Evolutionary conservation across 35 echinoderm and acorn worm species (phyloP).

Genomic region (Amphiura filiformis): DNA sequence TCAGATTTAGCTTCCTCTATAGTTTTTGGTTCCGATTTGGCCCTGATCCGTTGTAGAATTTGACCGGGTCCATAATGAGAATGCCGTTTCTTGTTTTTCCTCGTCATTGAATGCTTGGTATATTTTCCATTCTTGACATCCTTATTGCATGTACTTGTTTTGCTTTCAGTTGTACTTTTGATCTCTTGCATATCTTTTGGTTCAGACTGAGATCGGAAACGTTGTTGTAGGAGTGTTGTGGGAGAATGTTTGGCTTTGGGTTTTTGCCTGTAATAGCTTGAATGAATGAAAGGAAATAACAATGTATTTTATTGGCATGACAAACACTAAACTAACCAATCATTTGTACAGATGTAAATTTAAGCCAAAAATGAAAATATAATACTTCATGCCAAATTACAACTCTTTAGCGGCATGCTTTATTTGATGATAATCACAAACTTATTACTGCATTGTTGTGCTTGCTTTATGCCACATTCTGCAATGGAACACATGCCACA

Average conservation of each 20-base stretch:
- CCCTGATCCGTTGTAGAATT: not conserved
- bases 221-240: not conserved
- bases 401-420: too few species aligned
- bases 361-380: too few species aligned
- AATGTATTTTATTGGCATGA: too few species aligned
- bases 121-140: too few species aligned
- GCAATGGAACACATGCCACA: too few species aligned
- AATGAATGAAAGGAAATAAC: not conserved
- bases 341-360: too few species aligned
- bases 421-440: too few species aligned
- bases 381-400: too few species aligned
- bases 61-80: not conserved
- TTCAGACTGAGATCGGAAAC: not conserved
- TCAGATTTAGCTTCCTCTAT: not conserved
- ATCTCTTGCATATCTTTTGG: not conserved
- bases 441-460: too few species aligned
- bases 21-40: not conserved
- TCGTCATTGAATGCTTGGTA: not conserved
- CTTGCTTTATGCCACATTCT: too few species aligned
- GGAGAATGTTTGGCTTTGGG: not conserved
- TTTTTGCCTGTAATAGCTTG: not conserved
- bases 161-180: not conserved
- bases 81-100: not conserved
- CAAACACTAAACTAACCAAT: too few species aligned
- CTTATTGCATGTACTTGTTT: too few species aligned